Evolutionary conservation across 2,888 invertebrate genomes (phyloP), one percentile per base, ranked within the genome.

Genomic region (Caenorhabditis imperialis): DNA sequence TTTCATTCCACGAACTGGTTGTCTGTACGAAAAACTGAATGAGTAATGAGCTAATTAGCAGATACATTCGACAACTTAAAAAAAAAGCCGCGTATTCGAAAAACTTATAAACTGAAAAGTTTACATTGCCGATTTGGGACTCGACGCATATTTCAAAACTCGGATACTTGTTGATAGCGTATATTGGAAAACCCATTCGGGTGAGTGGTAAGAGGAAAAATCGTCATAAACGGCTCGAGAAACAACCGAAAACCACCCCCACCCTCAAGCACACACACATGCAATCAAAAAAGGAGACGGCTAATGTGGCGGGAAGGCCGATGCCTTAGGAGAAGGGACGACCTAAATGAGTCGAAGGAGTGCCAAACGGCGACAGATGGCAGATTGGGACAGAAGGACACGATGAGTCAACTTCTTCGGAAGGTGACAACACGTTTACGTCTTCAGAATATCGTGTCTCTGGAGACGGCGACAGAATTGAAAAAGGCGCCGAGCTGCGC

Each of bases 341-440:
- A 57, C 48, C 65, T 50, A 55, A 65, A 65, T 65, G 65, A 65
- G 55, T 63, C 50, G 51, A 30, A 35, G 44, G 33, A 33, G 62
- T 62, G 65, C 65, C 65, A 65, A 65, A 55, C 65, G 65, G 65
- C 65, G 65, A 65, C 65, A 65, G 65, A 65, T 65, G 65, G 65
- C 50, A 55, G 50, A 14, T 48, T 16, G 16, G 8, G 8, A 22
- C 22, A 12, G 23, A 22, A 16, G 54, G 42, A 33, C 42, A 33
- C 16, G 47, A 18, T 38, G 45, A 54, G 37, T 51, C 61, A 61
- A 62, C 42, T 61, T 61, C 23, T 27, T 16, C 33, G 14, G 38
- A 55, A 55, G 55, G 55, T 55, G 55, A 55, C 42, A 54, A 38
- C 30, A 54, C 50, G 25, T 37, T 30, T 30, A 30, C 33, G 33